These are phyloP conservation scores for Chiloscyllium plagiosum DNA, from an alignment of 2,113 vertebrate genomes.

Conservation along the genomic window DNA sequence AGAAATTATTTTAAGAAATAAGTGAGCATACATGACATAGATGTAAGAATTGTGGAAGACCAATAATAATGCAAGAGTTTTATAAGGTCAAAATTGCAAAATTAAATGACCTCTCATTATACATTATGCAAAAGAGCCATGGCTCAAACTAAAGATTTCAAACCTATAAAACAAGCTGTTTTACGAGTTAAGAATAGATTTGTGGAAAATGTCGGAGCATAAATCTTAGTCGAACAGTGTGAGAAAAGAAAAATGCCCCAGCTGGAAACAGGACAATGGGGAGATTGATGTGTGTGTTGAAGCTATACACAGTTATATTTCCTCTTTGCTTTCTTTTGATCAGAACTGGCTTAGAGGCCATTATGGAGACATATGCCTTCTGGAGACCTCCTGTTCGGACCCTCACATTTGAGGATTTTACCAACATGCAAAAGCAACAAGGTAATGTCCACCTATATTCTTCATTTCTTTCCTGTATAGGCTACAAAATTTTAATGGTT, in stretches of 20 bases:
- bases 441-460: constrained; percentile 52
- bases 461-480: neutral
- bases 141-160: neutral
- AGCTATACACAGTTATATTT: constrained; percentile 55
- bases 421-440: constrained; percentile 98
- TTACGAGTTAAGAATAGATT: constrained; percentile 15
- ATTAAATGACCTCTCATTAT: neutral
- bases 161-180: neutral
- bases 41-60: neutral
- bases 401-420: constrained; percentile 96
- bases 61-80: neutral
- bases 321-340: constrained; percentile 42
- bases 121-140: neutral
- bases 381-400: constrained; percentile 97
- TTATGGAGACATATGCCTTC: constrained; percentile 98
- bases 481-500: neutral
- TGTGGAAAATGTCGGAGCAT: constrained; percentile 30
- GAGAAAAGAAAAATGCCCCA: constrained; percentile 14
- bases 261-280: constrained; percentile 60
- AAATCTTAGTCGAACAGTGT: constrained; percentile 34
- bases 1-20: neutral
- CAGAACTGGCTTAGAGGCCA: constrained; percentile 95
- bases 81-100: neutral
- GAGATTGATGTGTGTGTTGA: constrained; percentile 60
- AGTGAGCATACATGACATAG: neutral